These are phyloP conservation scores for Rhopalosiphum nymphaeae DNA, from an alignment of 2,888 invertebrate genomes.

Conservation along the genomic window DNA sequence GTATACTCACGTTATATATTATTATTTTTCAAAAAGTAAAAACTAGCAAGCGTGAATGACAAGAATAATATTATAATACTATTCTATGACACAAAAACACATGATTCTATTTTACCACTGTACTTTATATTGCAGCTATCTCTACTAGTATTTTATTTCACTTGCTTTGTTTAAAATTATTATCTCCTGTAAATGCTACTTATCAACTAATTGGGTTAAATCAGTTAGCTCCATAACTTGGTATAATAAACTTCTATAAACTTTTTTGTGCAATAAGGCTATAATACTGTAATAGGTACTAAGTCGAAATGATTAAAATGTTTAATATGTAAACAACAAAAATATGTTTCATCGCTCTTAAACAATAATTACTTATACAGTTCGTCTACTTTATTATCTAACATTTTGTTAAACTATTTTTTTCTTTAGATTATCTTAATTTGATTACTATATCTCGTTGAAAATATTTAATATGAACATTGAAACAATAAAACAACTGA, in stretches of 20 bases:
- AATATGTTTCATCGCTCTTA: background rate
- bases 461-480: background rate
- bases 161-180: background rate
- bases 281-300: background rate
- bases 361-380: background rate
- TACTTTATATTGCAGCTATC: background rate
- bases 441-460: background rate
- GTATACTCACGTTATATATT: background rate
- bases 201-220: conserved; percentile 13
- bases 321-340: background rate
- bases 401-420: background rate
- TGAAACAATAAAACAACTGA: background rate
- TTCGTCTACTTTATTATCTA: background rate
- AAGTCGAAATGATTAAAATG: background rate
- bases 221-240: conserved; percentile 8
- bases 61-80: background rate
- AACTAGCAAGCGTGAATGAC: background rate
- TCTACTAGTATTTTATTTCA: background rate
- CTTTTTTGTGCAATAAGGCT: background rate
- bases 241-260: conserved; percentile 21
- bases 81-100: background rate
- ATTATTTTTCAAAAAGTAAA: background rate
- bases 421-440: background rate
- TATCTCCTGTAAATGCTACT: conserved; percentile 14
- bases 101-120: background rate